These are phyloP conservation scores for Poeciliopsis retropinna DNA, from an alignment of 2,113 vertebrate species.

Conservation along the genomic window DNA sequence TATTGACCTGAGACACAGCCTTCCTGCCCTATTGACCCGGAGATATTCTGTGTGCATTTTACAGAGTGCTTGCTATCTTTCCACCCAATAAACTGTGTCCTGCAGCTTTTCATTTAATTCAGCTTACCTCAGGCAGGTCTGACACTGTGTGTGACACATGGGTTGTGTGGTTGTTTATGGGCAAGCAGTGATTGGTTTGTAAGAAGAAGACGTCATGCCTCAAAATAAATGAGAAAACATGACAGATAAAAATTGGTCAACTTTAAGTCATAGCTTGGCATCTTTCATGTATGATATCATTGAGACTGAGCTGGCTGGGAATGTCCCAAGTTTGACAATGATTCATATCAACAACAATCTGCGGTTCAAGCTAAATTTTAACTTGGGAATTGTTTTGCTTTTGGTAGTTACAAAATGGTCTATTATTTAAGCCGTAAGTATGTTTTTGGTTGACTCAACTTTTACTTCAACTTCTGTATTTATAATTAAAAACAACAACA, in stretches of 20 bases:
- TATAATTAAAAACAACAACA: no score
- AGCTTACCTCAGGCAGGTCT: conserved; percentile 11
- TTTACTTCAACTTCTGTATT: no score
- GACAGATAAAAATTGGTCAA: not conserved
- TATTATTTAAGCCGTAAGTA: no score
- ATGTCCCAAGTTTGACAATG: not conserved
- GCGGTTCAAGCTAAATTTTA: not conserved
- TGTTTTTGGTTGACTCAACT: no score
- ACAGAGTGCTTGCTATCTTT: conserved; percentile 20
- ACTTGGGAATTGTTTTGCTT: not conserved
- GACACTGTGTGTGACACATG: conserved; percentile 32
- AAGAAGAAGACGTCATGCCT: no score
- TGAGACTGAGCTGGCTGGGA: no score
- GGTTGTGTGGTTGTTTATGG: conserved; percentile 8
- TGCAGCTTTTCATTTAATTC: conserved; percentile 22
- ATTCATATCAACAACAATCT: not conserved
- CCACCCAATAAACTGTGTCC: conserved; percentile 22
- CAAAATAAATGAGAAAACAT: no score
- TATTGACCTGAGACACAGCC: conserved; percentile 52
- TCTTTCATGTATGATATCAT: not conserved
- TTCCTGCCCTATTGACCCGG: conserved; percentile 35
- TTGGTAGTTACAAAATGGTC: not conserved
- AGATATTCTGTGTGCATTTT: conserved; percentile 32
- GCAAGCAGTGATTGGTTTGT: not conserved
- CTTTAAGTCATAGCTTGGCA: not conserved